phyloP scores from a whole-genome alignment of 2,888 invertebrate species.

The Poecilobothrus nobilitatus region DNA sequence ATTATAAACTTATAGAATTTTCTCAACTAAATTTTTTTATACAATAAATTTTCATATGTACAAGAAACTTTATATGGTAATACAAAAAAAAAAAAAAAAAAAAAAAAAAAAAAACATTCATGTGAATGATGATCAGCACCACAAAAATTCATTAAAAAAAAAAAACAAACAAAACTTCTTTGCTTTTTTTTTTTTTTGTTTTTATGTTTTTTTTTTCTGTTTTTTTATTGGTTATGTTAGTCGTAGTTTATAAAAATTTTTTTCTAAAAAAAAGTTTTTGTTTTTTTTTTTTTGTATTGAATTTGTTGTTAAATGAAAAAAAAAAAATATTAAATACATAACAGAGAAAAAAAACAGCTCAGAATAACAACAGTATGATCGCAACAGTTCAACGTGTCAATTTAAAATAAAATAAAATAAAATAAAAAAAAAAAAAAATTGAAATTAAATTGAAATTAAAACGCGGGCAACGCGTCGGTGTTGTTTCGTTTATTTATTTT shows the following conservation, averaged over 20 bases:
- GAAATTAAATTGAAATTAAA: background rate
- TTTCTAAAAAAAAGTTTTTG: background rate
- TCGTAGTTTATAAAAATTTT: background rate
- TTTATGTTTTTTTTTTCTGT: too few relatives aligned
- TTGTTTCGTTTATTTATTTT: background rate
- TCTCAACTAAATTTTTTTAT: too few relatives aligned
- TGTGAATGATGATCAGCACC: too few relatives aligned
- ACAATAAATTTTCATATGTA: too few relatives aligned
- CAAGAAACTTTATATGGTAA: too few relatives aligned
- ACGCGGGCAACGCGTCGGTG: conserved; percentile 6
- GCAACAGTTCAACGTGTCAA: conserved; percentile 6
- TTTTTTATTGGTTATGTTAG: too few relatives aligned
- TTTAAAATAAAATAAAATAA: background rate
- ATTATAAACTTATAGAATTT: too few relatives aligned
- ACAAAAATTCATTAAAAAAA: too few relatives aligned
- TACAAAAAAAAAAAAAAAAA: too few relatives aligned
- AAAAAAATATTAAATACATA: background rate
- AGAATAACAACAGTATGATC: background rate
- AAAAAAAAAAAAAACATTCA: too few relatives aligned
- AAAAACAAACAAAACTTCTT: too few relatives aligned
- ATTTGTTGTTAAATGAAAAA: background rate
- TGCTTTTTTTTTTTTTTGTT: too few relatives aligned
- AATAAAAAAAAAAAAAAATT: background rate
- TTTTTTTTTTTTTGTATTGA: background rate
- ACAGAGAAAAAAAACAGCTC: background rate